Evolutionary conservation across 2,113 vertebrate genomes (phyloP), one percentile per base, ranked within the genome.

Genomic region (Vidua macroura): DNA sequence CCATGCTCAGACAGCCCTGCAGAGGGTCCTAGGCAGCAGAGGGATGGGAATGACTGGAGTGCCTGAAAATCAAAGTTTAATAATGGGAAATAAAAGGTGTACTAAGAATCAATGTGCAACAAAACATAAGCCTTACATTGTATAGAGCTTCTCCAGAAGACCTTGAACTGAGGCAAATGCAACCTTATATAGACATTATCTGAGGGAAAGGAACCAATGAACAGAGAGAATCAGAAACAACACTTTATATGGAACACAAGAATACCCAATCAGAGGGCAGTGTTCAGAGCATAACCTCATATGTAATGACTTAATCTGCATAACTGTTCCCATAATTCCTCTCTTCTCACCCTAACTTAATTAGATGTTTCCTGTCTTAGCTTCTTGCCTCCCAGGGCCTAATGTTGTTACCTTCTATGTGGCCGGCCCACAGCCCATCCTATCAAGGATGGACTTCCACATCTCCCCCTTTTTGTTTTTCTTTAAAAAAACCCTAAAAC

Each of bases 391-490:
- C 11, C 23, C 15, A 60, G 16, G 35, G 35, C 35, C 7, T 27
- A 18, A 60, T 37, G 18, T 60, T 60, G 16, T 37, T 13, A 18
- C 16, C 7, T 37, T 60, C 46, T 48, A 23, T 18, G 24, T 18
- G 35, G 11, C n/a, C 2, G 0, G 22, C 4, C 23, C 58, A 60
- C 23, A 60, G n/a, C 23, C 35, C 0, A 1, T 60, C 23, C 11
- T 37, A 12, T 60, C 35, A 15, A 27, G 35, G 58, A 37, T 59
- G n/a, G 23, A 59, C 15, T 12, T 5, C 35, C 24, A 37, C 35
- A 60, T 59, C n/a, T 59, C n/a, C 15, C 23, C 58, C 58, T 25
- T 37, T 59, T 37, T 37, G n/a, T 25, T 59, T 59, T 59, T 35
- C 10, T 59, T 59, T 6, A 11, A 58, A 58, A 58, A 58, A 58